Base-by-base conservation (phyloP, 2,797 vertebrate species). In the Staurois parvus region DNA sequence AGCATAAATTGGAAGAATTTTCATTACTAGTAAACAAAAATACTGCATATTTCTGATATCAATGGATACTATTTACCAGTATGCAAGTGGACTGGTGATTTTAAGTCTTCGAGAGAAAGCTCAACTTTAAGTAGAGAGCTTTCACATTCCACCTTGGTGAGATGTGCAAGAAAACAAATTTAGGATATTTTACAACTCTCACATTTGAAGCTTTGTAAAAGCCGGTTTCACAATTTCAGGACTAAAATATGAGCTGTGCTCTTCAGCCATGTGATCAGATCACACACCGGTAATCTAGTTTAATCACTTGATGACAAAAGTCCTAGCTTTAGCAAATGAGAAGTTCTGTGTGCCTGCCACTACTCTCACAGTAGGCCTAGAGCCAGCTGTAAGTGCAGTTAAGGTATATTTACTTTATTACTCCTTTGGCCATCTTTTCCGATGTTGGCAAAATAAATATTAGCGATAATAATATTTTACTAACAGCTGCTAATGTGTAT, bases 401-500 rank as follows among this genome's bases (percentile, higher is more conserved):
- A 64, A 64, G 59, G n/a, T 26, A 64, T 64, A 64, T 64, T 64
- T 64, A 64, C 59, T 64, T 64, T 64, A 24, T 26, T 64, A 26
- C 24, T 26, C 21, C 21, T 24, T 64, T 64, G 59, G 24, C 9
- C 59, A 64, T 64, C 9, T 64, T 64, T 64, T 64, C 8, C 10
- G 24, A 30, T 24, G 59, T 26, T 64, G 59, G 24, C 21, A 64
- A 64, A 64, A 26, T 64, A 64, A 64, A 64, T 64, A 64, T 64
- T 64, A 64, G 59, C 59, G n/a, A 64, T 64, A 26, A 64, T 26
- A 64, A 64, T 64, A 64, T 64, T 26, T 64, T 64, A 24, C 7
- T 64, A 64, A 64, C n/a, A 66, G 21, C 37, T 42, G 28, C 70
- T 70, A 37, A 77, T 29, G 79, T 69, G 84, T 88, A 62, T 77